A percentile compares a stretch with the other conserved stretches of the same genome.
Evolutionary conservation across 2,797 vertebrate genomes (phyloP).

Genomic region (Echeneis naucrates): DNA sequence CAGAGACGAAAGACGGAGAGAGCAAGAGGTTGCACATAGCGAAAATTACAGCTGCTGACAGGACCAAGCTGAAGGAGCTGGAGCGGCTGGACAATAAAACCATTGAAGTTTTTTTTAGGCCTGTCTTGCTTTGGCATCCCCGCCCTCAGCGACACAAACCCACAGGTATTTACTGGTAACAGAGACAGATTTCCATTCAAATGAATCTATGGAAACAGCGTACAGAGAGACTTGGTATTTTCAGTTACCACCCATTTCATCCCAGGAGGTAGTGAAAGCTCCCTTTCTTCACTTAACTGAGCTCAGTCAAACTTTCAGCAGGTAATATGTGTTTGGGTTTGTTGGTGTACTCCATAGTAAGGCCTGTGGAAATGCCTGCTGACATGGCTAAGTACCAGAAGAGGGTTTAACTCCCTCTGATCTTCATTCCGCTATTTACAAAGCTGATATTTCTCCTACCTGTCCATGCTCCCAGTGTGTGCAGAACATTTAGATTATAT

Average conservation of each 20-base stretch:
- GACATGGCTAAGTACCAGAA: not conserved
- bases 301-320: slow-evolving; percentile 16
- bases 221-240: slow-evolving; percentile 27
- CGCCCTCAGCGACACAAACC: slow-evolving; percentile 45
- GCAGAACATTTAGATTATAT: not conserved
- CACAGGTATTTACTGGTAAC: slow-evolving; percentile 60
- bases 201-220: slow-evolving; percentile 52
- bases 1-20: slow-evolving; percentile 2
- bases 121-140: slow-evolving; percentile 39
- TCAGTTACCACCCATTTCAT: slow-evolving; percentile 31
- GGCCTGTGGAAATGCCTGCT: too few relatives aligned
- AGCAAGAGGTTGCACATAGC: slow-evolving; percentile 1
- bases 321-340: not conserved
- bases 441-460: not conserved
- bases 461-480: not conserved
- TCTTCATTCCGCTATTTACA: slow-evolving; percentile 11
- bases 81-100: slow-evolving; percentile 54
- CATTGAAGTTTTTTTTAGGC: slow-evolving; percentile 49
- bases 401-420: slow-evolving; percentile 3
- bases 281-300: slow-evolving; percentile 44
- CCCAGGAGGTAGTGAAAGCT: slow-evolving; percentile 41
- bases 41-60: slow-evolving; percentile 31
- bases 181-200: slow-evolving; percentile 28
- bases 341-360: not conserved
- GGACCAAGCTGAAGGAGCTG: slow-evolving; percentile 31